Conservation (phyloP, 2,888 invertebrate species). For the Chamaedrilus cognettii region DNA sequence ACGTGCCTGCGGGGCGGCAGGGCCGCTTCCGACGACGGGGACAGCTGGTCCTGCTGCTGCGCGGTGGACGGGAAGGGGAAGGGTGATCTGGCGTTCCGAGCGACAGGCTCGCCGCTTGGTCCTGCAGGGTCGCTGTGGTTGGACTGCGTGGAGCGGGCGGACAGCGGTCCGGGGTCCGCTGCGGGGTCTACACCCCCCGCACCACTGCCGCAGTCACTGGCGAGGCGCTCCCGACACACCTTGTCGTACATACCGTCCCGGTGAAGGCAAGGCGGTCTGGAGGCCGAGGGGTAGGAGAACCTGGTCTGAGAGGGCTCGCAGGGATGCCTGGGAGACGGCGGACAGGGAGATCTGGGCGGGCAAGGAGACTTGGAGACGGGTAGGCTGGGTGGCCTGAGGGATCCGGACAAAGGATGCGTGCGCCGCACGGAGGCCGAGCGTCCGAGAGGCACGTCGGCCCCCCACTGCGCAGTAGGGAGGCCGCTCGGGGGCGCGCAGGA, state of each 20-base stretch:
- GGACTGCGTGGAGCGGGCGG: not conserved
- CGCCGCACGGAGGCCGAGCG: not conserved
- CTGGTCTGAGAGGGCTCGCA: not conserved
- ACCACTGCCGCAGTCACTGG: not conserved
- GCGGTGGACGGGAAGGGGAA: not conserved
- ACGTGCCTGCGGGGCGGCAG: not conserved
- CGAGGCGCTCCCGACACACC: not conserved
- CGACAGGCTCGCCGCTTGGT: too few relatives aligned
- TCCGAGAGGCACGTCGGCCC: too few relatives aligned
- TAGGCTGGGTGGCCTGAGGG: not conserved
- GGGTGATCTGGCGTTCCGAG: not conserved
- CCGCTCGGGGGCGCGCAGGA: not conserved
- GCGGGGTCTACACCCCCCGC: not conserved
- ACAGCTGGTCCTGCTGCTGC: not conserved
- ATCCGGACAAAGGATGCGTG: not conserved
- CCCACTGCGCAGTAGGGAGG: not conserved
- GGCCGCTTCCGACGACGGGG: not conserved
- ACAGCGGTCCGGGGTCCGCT: not conserved
- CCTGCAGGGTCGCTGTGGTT: too few relatives aligned
- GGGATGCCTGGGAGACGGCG: too few relatives aligned
- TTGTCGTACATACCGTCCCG: constrained; percentile 5
- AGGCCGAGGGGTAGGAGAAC: not conserved
- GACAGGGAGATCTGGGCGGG: too few relatives aligned
- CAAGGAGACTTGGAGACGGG: too few relatives aligned
- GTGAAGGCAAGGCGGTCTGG: not conserved